phyloP scores from a whole-genome alignment of 2,888 invertebrate genomes.

The Copidosoma aretas region DNA sequence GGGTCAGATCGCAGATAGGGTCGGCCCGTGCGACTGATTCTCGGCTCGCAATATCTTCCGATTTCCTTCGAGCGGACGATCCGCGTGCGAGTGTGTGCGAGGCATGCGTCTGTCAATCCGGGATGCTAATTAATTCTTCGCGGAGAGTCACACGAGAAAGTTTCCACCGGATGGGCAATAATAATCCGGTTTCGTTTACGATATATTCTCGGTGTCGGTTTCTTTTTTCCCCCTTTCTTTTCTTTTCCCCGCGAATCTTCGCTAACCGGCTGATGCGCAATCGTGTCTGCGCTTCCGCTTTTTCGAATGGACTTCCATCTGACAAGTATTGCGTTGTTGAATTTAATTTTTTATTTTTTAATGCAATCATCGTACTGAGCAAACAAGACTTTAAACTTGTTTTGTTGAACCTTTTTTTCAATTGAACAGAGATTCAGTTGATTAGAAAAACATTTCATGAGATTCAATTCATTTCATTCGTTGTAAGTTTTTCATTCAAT shows the following conservation, averaged over 20 bases:
- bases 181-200: slow-evolving; percentile 46
- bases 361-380: no score
- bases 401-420: no score
- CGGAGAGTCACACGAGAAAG: slow-evolving; percentile 46
- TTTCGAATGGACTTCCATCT: no score
- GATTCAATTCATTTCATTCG: no score
- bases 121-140: slow-evolving; percentile 48
- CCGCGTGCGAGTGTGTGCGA: background rate
- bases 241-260: background rate
- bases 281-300: no score
- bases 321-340: no score
- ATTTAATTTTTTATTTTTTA: no score
- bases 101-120: slow-evolving; percentile 42
- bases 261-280: no score
- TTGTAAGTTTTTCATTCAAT: no score
- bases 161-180: slow-evolving; percentile 45
- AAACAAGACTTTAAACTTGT: no score
- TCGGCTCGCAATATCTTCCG: slow-evolving; percentile 26
- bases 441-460: no score
- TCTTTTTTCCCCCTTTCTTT: slow-evolving; percentile 2
- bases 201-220: slow-evolving; percentile 1
- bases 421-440: no score
- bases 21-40: slow-evolving; percentile 11
- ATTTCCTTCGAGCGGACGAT: slow-evolving; percentile 25
- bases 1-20: slow-evolving; percentile 38